A percentile compares a stretch with the other conserved stretches of the same genome.
These are phyloP conservation scores for Serilophus lunatus DNA, from an alignment of 2,113 vertebrate genomes.

Conservation along the genomic window DNA sequence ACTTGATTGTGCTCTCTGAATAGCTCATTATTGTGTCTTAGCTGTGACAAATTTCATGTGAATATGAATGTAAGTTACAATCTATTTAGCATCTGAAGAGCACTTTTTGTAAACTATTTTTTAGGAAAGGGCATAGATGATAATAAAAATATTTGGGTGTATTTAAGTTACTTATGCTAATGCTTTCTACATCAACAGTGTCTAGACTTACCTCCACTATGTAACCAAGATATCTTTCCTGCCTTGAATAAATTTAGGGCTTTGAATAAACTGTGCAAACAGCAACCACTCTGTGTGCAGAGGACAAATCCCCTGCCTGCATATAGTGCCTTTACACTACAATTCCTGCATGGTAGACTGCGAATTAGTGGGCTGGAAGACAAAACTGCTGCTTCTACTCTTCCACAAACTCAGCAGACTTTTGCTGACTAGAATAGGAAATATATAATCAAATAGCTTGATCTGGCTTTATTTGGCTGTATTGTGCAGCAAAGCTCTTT, in stretches of 20 bases:
- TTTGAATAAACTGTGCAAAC: not conserved
- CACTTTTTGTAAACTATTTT: not conserved
- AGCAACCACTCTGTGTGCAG: fast-evolving
- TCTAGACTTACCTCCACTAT: not conserved
- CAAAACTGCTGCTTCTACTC: not conserved
- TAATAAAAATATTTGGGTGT: not conserved
- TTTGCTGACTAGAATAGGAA: not conserved
- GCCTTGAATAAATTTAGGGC: not conserved
- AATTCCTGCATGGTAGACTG: not conserved
- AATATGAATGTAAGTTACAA: not conserved
- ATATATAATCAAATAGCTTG: not conserved
- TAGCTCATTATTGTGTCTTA: not conserved
- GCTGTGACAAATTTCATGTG: not conserved
- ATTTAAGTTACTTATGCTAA: not conserved
- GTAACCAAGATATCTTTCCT: not conserved
- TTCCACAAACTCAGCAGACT: not conserved
- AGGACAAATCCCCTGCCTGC: not conserved
- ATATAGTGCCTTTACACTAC: not conserved
- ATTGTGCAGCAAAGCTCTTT: not conserved
- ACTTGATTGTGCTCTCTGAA: not conserved
- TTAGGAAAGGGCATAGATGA: not conserved
- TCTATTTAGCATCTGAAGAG: not conserved
- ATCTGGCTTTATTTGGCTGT: not conserved
- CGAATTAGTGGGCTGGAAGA: not conserved
- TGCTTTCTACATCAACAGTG: not conserved